Evolutionary conservation across 2,888 invertebrate species (phyloP), one percentile per base, ranked within the genome.

Genomic region (Oligia latruncula): DNA sequence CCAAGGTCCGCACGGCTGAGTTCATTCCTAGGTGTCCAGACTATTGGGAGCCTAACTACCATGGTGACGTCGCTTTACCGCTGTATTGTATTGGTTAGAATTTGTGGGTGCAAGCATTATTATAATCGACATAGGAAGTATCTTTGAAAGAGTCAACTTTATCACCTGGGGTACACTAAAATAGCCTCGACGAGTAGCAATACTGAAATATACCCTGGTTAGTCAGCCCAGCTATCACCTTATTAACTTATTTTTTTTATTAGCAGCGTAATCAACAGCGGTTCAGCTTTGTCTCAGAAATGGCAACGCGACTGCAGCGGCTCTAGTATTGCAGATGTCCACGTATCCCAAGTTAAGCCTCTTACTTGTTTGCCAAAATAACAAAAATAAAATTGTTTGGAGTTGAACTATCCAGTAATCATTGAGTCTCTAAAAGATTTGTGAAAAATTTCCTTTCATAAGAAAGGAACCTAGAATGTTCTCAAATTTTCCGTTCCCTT

Each of bases 21-120:
- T 4, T 23, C 58, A 43, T 60, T 85, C 74, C 74, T 74, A 67
- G 66, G 15, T 71, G 67, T 74, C 68, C 64, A 71, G 55, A 71
- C 35, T 49, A 80, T 74, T 84, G 43, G 40, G 49, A 75, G 17
- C 23, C 40, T 62, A 46, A 11, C 40, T 35, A 55, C 40, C 23
- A 46, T 46, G 60, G 5, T 13, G 23, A 29, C 66, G 35, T 2
- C 46, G 40, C n/a, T 84, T 20, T 49, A 65, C 15, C 1, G 15
- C 11, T 58, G 20, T 23, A 40, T 29, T 74, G 40, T 70, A 70
- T 65, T 58, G 8, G 23, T 73, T 46, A 17, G n/a, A 29, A 46
- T 29, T 46, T 20, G 3, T 58, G 4, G 20, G 20, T 46, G 43
- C n/a, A n/a, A 23, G 43, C 43, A 35, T 40, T 0, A 20, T 20